Conservation (phyloP, 2,797 vertebrate species). For the Poecilia velifera region DNA sequence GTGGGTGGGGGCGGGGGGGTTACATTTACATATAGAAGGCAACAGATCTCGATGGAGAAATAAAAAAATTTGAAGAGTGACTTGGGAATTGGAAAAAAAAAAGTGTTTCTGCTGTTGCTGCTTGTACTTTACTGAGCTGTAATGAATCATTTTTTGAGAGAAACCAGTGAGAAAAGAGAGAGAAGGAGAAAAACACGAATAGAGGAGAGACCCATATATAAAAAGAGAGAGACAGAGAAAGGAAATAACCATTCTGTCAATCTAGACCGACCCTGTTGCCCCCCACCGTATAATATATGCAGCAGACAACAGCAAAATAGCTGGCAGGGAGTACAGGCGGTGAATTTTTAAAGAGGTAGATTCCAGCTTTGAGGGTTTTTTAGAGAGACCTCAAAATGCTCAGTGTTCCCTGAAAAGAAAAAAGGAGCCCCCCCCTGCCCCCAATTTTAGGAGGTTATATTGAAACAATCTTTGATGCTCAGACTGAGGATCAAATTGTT, state of each 20-base stretch:
- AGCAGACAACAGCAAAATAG: conserved; percentile 32
- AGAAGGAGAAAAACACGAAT: conserved; percentile 18
- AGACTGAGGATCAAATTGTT: background rate
- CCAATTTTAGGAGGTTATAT: conserved; percentile 2
- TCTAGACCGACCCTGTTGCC: conserved; percentile 32
- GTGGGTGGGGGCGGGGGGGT: background rate
- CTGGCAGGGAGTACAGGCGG: conserved; percentile 9
- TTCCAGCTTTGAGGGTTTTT: conserved; percentile 9
- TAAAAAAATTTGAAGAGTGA: background rate
- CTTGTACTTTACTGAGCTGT: conserved; percentile 20
- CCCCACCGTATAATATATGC: conserved; percentile 23
- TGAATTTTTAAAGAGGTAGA: conserved; percentile 6
- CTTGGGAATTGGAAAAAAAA: conserved; percentile 11
- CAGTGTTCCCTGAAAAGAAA: background rate
- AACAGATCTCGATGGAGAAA: conserved; percentile 26
- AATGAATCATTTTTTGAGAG: conserved; percentile 33
- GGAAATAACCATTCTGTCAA: conserved; percentile 22
- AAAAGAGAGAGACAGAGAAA: conserved; percentile 19
- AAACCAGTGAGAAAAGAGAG: conserved; percentile 12
- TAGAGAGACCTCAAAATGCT: background rate
- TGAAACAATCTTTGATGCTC: conserved; percentile 2
- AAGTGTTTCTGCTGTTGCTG: conserved; percentile 1
- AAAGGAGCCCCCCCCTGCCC: too few relatives aligned
- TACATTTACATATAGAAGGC: conserved; percentile 70
- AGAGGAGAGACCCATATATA: conserved; percentile 7